phyloP scores from a whole-genome alignment of 92 coral and sea anemone genomes.

The Chrysogorgia sp. region DNA sequence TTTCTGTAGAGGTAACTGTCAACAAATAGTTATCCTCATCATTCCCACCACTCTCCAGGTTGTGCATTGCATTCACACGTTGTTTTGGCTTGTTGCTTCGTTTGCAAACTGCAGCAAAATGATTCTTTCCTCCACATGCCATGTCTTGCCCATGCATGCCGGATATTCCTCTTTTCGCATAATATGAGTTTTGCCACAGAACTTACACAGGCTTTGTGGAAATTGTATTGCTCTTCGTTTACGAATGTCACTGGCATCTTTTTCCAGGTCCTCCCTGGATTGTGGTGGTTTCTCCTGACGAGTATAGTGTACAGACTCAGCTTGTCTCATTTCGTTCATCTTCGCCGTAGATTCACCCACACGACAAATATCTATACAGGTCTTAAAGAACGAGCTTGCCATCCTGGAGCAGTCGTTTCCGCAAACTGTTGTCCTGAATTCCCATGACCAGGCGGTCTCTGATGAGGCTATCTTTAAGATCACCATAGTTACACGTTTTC shows the following conservation, averaged over 20 bases:
- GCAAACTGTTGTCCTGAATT: slow-evolving; percentile 43
- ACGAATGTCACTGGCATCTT: background rate
- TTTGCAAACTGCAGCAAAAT: slow-evolving; percentile 53
- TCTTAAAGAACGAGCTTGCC: slow-evolving; percentile 56
- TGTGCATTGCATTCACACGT: slow-evolving; percentile 9
- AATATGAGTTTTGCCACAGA: slow-evolving; percentile 46
- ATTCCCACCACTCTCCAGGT: slow-evolving; percentile 15
- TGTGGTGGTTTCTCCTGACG: background rate
- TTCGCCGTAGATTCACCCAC: slow-evolving; percentile 57
- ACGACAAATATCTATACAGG: slow-evolving; percentile 61
- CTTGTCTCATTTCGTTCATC: slow-evolving; percentile 44
- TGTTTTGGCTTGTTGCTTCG: slow-evolving; percentile 1
- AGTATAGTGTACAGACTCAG: slow-evolving; percentile 31
- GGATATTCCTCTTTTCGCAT: slow-evolving; percentile 51
- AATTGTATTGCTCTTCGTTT: background rate
- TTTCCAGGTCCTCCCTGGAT: too few species aligned
- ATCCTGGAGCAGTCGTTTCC: slow-evolving; percentile 59
- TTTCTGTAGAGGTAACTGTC: slow-evolving; percentile 31
- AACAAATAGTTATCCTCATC: slow-evolving; percentile 42
- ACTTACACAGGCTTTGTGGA: slow-evolving; percentile 26
- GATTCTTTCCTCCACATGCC: slow-evolving; percentile 51
- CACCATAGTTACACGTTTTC: slow-evolving; percentile 35
- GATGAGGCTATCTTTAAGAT: slow-evolving; percentile 28
- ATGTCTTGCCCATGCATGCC: slow-evolving; percentile 53
- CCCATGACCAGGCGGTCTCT: slow-evolving; percentile 58